phyloP scores from a whole-genome alignment of 2,797 vertebrate genomes.

The Spinibarbus caldwelli region DNA sequence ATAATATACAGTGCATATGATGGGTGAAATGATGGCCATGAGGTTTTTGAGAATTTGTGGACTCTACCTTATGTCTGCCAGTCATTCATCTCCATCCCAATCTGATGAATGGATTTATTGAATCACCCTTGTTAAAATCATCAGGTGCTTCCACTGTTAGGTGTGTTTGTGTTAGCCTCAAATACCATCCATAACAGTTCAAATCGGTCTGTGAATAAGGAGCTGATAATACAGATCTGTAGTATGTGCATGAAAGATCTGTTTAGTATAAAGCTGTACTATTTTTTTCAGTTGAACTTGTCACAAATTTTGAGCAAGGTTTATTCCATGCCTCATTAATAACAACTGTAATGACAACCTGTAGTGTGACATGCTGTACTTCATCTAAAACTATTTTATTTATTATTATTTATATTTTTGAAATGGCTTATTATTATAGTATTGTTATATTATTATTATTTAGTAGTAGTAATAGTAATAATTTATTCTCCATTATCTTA shows the following conservation, averaged over 20 bases:
- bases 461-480: too few relatives aligned
- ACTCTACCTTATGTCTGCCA: background rate
- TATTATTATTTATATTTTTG: background rate
- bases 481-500: background rate
- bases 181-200: background rate
- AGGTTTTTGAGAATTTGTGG: background rate
- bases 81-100: background rate
- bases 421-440: too few relatives aligned
- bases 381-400: background rate
- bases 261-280: background rate
- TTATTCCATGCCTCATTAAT: background rate
- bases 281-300: background rate
- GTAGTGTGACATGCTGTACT: too few relatives aligned
- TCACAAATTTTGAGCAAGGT: background rate
- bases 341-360: background rate
- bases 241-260: constrained; percentile 2
- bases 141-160: background rate
- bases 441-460: background rate
- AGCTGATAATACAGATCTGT: background rate
- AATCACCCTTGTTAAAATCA: background rate
- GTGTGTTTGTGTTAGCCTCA: background rate
- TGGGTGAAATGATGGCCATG: background rate
- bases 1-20: background rate
- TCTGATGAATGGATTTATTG: constrained; percentile 13
- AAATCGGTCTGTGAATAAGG: background rate